Percentiles rank a stretch among this genome's conserved stretches.
Conservation (phyloP, 2,113 vertebrate species). For the Neofelis nebulosa region DNA sequence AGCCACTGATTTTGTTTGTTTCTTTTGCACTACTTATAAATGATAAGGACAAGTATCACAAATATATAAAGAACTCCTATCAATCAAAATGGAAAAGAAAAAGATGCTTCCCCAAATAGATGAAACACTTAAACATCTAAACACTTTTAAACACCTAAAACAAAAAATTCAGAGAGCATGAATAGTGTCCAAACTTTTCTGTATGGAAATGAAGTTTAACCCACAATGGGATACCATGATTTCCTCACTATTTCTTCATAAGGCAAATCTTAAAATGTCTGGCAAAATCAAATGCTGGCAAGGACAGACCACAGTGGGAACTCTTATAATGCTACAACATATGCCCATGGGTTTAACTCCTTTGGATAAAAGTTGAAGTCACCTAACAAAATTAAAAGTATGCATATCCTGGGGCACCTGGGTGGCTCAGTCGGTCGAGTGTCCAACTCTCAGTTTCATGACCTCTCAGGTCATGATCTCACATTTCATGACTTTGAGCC, state of each 20-base stretch:
- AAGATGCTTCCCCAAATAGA: background rate
- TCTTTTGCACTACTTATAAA: background rate
- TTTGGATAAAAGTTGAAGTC: background rate
- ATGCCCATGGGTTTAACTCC: background rate
- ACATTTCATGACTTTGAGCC: no score
- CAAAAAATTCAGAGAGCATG: background rate
- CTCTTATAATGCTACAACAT: background rate
- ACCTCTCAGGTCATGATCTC: no score
- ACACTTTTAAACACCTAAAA: background rate
- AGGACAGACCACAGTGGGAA: background rate
- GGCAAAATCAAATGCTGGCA: background rate
- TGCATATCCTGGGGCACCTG: background rate
- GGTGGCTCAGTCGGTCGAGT: no score
- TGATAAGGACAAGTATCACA: background rate
- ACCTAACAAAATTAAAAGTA: background rate
- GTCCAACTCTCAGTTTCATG: no score
- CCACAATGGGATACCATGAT: background rate
- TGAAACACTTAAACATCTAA: background rate
- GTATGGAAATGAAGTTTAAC: background rate
- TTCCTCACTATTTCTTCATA: background rate
- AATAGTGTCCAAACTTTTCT: background rate
- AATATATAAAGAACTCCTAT: background rate
- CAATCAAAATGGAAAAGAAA: slow-evolving; percentile 5
- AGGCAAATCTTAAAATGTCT: background rate
- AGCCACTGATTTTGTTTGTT: background rate